Percentiles rank a stretch among this genome's conserved stretches.
These are phyloP conservation scores for Urechis unicinctus DNA, from an alignment of 2,888 invertebrate genomes.

Conservation along the genomic window DNA sequence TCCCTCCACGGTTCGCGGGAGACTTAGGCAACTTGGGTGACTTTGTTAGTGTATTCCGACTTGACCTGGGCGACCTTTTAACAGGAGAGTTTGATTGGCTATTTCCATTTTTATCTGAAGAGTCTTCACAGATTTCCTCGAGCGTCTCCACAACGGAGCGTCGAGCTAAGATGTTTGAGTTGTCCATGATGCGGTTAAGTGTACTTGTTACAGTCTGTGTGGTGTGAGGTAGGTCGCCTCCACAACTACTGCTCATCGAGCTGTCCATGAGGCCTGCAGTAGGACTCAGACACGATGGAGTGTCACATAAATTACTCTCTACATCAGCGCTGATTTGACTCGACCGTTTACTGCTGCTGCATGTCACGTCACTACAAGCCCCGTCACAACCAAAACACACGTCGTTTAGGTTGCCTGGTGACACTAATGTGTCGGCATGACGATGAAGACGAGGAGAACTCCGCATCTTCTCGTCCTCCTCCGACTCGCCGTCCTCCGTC, in stretches of 20 bases:
- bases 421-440: slow-evolving; percentile 3
- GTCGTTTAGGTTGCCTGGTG: slow-evolving; percentile 35
- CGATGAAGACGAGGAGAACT: no score
- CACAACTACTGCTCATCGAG: no score
- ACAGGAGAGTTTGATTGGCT: slow-evolving; percentile 13
- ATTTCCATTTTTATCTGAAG: slow-evolving; percentile 4
- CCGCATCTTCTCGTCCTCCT: background rate
- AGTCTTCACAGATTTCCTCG: background rate
- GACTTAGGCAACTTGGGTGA: background rate
- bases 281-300: no score
- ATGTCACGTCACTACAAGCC: slow-evolving; percentile 38
- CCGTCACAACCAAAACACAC: slow-evolving; percentile 48
- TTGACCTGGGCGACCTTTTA: background rate
- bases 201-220: no score
- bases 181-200: background rate
- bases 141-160: background rate
- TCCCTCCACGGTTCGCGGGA: background rate
- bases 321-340: slow-evolving; percentile 33
- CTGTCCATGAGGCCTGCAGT: no score
- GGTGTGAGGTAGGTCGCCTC: background rate
- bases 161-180: background rate
- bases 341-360: slow-evolving; percentile 35
- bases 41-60: background rate
- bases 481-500: background rate
- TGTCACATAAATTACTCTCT: slow-evolving; percentile 25